Evolutionary conservation across 2,797 vertebrate species (phyloP).

Genomic region (Mormyrus proboscirostris): DNA sequence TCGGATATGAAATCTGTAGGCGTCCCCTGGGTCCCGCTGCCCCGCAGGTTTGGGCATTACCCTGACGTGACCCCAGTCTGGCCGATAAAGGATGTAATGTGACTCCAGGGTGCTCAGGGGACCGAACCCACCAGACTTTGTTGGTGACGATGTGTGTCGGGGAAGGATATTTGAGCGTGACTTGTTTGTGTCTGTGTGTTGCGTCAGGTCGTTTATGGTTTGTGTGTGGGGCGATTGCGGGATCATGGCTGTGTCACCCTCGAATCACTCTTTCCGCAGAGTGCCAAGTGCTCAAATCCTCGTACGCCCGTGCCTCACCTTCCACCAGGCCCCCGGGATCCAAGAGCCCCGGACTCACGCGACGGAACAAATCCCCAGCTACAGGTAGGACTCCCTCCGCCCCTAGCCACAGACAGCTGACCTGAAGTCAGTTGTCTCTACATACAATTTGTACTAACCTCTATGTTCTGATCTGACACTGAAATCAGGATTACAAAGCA

Average conservation of each 20-base stretch:
- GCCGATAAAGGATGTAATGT: neutral
- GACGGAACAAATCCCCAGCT: slow-evolving; percentile 85
- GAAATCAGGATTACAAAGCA: neutral
- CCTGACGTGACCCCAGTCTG: neutral
- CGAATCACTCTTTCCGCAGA: slow-evolving; percentile 54
- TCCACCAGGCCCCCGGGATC: slow-evolving; percentile 57
- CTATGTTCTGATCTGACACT: neutral
- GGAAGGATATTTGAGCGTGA: neutral
- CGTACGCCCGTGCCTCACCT: slow-evolving; percentile 67
- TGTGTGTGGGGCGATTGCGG: neutral
- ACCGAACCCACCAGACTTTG: neutral
- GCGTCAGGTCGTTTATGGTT: neutral
- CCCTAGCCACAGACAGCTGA: neutral
- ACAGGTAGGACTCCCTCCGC: slow-evolving; percentile 63
- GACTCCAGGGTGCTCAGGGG: neutral
- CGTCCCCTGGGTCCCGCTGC: neutral
- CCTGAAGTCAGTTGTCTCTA: neutral
- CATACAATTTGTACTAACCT: neutral
- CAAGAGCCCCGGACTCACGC: slow-evolving; percentile 76
- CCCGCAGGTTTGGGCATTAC: neutral
- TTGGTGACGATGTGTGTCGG: neutral
- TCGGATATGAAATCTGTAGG: neutral
- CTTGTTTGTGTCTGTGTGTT: neutral
- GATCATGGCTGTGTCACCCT: slow-evolving; percentile 26
- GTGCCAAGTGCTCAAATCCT: slow-evolving; percentile 81